Evolutionary conservation across 2,797 vertebrate genomes (phyloP), one percentile per base, ranked within the genome.

Genomic region (Peromyscus attwateri): DNA sequence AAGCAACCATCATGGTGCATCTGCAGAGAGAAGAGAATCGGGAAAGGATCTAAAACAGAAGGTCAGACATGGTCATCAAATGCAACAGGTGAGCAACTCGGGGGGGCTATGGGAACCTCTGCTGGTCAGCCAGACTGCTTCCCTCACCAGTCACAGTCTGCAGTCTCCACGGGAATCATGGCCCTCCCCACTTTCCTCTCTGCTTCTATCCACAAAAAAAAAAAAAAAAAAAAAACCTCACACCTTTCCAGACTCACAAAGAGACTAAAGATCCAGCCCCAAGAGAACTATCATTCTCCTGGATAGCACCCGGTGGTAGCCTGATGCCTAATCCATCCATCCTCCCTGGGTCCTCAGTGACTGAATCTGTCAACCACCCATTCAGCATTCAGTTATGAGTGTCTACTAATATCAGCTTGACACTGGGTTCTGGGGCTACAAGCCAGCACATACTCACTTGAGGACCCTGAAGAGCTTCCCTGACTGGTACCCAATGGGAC

Each of bases 131-230:
- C 71, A 25, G 14, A 29, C 19, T 49, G 46, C 46, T 73, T 60
- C 57, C 87, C 31, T 4, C n/a, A 14, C 0, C 3, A 8, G 21
- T 52, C 84, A 46, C 3, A 87, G 43, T 40, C 49, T 1, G 2
- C 27, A 49, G 37, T 62, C 81, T 84, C 82, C 19, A 1, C 5
- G 21, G 31, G 62, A 27, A 46, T 0, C 10, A 16, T 43, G 55
- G 19, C 13, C 75, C 49, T 81, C 76, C 52, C 21, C 43, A 49
- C 10, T n/a, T 87, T 0, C 23, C 37, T 82, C 64, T 75, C 82
- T 95, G n/a, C 27, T n/a, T 76, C 55, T 77, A 2, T 49, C 83
- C 79, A 62, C 49, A 2, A 76, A 93, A 34, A 89, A 91, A 77
- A 46, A n/a, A n/a, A n/a, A n/a, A n/a, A n/a, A n/a, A n/a, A 14